phyloP scores from a whole-genome alignment of 2,888 invertebrate species.

The Theretra japonica region DNA sequence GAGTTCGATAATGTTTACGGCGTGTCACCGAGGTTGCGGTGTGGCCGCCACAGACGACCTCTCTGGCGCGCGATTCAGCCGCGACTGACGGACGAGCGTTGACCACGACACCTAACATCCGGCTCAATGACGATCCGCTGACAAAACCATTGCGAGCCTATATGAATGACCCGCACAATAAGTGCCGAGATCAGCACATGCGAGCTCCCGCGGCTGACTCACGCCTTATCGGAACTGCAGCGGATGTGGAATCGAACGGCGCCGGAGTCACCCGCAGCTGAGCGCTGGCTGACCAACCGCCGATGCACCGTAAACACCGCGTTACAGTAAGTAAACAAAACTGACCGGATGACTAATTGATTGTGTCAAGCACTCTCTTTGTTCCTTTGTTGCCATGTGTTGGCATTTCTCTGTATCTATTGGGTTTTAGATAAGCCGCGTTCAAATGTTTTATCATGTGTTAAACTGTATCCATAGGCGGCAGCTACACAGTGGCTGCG shows the following conservation, averaged over 20 bases:
- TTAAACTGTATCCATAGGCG: slow-evolving; percentile 16
- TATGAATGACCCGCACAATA: slow-evolving; percentile 61
- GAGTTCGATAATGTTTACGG: slow-evolving; percentile 53
- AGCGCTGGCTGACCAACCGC: slow-evolving; percentile 63
- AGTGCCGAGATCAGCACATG: slow-evolving; percentile 59
- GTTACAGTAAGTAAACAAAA: slow-evolving; percentile 62
- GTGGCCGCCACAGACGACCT: slow-evolving; percentile 57
- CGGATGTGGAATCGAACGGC: slow-evolving; percentile 72
- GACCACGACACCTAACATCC: slow-evolving; percentile 56
- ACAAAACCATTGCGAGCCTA: slow-evolving; percentile 51
- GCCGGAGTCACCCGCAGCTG: slow-evolving; percentile 53
- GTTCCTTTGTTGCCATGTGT: slow-evolving; percentile 73
- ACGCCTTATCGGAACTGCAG: slow-evolving; percentile 76
- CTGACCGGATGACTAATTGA: slow-evolving; percentile 72
- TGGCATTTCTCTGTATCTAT: slow-evolving; percentile 45
- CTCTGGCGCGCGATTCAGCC: slow-evolving; percentile 53
- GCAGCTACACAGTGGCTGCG: background rate
- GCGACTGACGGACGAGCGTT: slow-evolving; percentile 57
- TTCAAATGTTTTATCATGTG: slow-evolving; percentile 9
- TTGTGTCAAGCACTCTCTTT: slow-evolving; percentile 68
- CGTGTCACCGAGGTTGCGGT: slow-evolving; percentile 45
- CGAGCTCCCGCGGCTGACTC: slow-evolving; percentile 63
- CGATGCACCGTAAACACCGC: slow-evolving; percentile 70
- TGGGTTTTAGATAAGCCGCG: slow-evolving; percentile 48
- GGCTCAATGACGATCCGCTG: slow-evolving; percentile 60